Conservation (phyloP, 37 sponge, comb jelly and placozoan species). For the Petrosia ficiformis region DNA sequence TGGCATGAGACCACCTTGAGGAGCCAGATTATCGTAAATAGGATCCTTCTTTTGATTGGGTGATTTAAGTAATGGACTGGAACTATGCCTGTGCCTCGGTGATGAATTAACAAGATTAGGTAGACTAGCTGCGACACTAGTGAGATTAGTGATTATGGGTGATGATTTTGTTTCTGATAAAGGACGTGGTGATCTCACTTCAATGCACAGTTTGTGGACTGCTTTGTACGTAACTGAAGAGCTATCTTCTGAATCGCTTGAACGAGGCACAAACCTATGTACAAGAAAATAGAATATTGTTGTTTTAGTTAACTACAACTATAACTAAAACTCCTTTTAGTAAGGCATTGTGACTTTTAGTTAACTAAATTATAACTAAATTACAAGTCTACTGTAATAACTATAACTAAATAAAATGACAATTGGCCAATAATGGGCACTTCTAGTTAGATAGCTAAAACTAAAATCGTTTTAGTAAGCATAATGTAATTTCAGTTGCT, state of each 20-base stretch:
- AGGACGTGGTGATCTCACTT: neutral
- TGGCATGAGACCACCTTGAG: too few species aligned
- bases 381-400: too few species aligned
- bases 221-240: slow-evolving; percentile 7
- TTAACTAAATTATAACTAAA: too few species aligned
- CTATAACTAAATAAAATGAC: too few species aligned
- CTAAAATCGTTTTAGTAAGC: too few species aligned
- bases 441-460: too few species aligned
- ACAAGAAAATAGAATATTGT: neutral
- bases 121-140: neutral
- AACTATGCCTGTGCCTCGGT: neutral
- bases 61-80: neutral
- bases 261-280: neutral
- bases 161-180: neutral
- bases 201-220: neutral
- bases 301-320: too few species aligned
- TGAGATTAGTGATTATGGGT: neutral
- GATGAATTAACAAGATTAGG: neutral
- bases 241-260: neutral
- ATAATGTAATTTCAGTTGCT: too few species aligned
- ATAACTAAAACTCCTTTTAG: too few species aligned
- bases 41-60: neutral
- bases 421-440: too few species aligned
- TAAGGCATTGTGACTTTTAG: too few species aligned
- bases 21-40: neutral